A percentile compares a stretch with the other conserved stretches of the same genome.
phyloP scores from a whole-genome alignment of 2,113 vertebrate species.

The Chaetodon trifascialis region DNA sequence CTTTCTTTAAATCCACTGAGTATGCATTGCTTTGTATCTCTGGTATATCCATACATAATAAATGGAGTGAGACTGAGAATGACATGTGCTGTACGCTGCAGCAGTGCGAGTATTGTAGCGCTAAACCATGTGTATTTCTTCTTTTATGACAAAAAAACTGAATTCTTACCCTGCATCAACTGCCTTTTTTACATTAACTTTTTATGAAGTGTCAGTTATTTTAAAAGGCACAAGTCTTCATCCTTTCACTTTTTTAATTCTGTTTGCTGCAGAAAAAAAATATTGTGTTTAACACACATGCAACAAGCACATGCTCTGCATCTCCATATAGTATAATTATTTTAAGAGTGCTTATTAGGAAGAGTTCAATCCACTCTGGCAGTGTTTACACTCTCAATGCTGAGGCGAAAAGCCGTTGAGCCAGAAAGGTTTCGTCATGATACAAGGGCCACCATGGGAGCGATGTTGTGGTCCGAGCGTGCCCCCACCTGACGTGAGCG shows the following conservation, averaged over 20 bases:
- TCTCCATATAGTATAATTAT: slow-evolving; percentile 33
- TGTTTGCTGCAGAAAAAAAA: slow-evolving; percentile 1
- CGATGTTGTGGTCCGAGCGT: slow-evolving; percentile 28
- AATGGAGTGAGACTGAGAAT: slow-evolving; percentile 49
- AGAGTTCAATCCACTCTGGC: slow-evolving; percentile 59
- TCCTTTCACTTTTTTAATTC: neutral
- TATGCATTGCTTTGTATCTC: slow-evolving; percentile 49
- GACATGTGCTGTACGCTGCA: slow-evolving; percentile 13
- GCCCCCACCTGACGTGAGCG: slow-evolving; percentile 41
- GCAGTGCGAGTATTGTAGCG: neutral
- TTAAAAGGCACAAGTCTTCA: neutral
- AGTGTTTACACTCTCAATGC: slow-evolving; percentile 64
- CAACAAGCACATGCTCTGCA: neutral
- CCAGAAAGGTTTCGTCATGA: slow-evolving; percentile 26
- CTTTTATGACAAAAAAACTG: slow-evolving; percentile 14
- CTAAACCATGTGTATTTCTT: neutral
- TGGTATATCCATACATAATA: slow-evolving; percentile 67
- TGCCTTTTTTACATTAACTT: neutral
- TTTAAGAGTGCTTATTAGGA: slow-evolving; percentile 46
- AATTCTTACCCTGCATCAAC: neutral
- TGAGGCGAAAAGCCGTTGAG: slow-evolving; percentile 50
- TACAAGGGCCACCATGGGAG: slow-evolving; percentile 4
- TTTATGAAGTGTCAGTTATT: neutral
- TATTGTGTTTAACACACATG: too few species aligned
- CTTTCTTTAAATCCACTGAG: slow-evolving; percentile 59